A percentile compares a stretch with the other conserved stretches of the same genome.
phyloP scores from a whole-genome alignment of 1,140 invertebrate species.

The Dufourea novaeangliae region DNA sequence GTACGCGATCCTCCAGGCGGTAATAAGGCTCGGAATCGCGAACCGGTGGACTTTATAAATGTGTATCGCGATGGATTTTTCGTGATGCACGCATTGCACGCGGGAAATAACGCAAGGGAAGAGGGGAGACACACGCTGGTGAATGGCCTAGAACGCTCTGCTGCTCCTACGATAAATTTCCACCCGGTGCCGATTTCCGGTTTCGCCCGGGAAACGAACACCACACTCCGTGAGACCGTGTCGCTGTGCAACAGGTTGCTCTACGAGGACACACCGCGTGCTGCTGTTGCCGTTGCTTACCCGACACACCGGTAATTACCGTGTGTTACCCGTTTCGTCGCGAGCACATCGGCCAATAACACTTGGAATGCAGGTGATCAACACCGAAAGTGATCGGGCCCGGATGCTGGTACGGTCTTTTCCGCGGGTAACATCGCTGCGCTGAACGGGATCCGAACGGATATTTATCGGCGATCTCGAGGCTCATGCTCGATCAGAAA shows the following conservation, averaged over 20 bases:
- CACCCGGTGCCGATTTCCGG: constrained; percentile 62
- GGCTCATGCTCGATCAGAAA: no score
- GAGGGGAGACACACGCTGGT: constrained; percentile 12
- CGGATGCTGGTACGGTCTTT: no score
- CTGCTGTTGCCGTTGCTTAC: neutral
- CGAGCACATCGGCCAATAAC: no score
- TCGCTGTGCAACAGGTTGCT: constrained; percentile 30
- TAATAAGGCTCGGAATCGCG: neutral
- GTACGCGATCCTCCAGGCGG: neutral
- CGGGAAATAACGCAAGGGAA: constrained; percentile 28
- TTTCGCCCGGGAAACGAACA: constrained; percentile 45
- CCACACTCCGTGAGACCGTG: constrained; percentile 38
- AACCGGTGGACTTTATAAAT: neutral
- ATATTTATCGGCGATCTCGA: no score
- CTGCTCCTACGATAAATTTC: constrained; percentile 55
- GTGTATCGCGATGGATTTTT: constrained; percentile 13
- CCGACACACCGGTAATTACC: neutral
- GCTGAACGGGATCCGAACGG: no score
- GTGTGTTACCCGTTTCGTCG: neutral
- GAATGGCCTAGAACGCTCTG: constrained; percentile 54
- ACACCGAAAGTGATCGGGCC: no score
- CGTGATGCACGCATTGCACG: constrained; percentile 25
- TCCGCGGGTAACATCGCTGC: no score
- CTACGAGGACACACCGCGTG: neutral
- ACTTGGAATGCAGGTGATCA: no score